Evolutionary conservation across 2,888 invertebrate species (phyloP).

Genomic region (Pherbina coryleti): DNA sequence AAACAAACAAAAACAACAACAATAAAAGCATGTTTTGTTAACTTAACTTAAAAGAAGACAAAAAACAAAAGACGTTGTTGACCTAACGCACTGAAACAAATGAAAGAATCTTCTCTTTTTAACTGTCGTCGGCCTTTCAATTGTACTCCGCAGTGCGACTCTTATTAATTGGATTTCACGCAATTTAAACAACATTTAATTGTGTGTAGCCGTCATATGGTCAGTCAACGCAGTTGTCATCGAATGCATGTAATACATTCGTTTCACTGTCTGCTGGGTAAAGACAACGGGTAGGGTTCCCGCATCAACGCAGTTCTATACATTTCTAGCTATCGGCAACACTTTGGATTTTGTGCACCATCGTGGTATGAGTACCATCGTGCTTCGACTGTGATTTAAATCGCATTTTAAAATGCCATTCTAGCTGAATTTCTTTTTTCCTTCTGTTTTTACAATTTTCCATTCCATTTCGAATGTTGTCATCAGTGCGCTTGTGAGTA

Average conservation of each 20-base stretch:
- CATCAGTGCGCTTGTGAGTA: not conserved
- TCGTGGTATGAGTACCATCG: not conserved
- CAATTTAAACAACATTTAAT: conserved; percentile 57
- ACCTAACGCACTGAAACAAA: conserved; percentile 6
- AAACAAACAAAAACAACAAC: too few relatives aligned
- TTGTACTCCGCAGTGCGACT: conserved; percentile 42
- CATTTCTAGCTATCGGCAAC: not conserved
- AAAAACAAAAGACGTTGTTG: not conserved
- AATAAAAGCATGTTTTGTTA: too few relatives aligned
- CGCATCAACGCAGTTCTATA: too few relatives aligned
- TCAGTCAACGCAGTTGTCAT: not conserved
- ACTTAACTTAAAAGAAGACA: too few relatives aligned
- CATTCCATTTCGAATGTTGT: not conserved
- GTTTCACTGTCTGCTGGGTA: not conserved
- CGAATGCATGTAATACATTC: not conserved
- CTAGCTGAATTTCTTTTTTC: not conserved
- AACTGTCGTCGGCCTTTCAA: conserved; percentile 45
- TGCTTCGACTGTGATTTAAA: conserved; percentile 18
- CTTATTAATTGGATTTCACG: conserved; percentile 61
- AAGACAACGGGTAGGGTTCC: too few relatives aligned
- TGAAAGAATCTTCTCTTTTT: not conserved
- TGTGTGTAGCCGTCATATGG: conserved; percentile 21
- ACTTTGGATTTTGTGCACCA: not conserved
- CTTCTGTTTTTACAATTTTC: not conserved
- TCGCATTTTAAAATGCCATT: conserved; percentile 1